Conservation (phyloP, 2,888 invertebrate species). For the Drepana falcataria region DNA sequence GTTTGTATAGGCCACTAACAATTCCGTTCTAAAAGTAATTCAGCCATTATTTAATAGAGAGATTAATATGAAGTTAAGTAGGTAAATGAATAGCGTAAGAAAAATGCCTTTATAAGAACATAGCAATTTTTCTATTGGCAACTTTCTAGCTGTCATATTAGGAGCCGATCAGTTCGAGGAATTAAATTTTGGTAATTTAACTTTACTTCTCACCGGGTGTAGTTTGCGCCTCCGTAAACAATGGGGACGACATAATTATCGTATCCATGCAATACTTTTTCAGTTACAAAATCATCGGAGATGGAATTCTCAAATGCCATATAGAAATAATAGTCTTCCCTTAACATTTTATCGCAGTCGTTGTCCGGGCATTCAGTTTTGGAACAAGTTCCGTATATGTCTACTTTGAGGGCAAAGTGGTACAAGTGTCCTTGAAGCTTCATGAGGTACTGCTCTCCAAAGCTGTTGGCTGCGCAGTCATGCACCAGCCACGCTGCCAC, state of each 20-base stretch:
- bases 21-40: too few species aligned
- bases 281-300: conserved; percentile 49
- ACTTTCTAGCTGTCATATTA: too few species aligned
- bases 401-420: conserved; percentile 39
- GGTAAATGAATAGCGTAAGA: too few species aligned
- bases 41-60: too few species aligned
- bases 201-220: conserved; percentile 46
- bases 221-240: conserved; percentile 82
- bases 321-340: conserved; percentile 49
- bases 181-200: too few species aligned
- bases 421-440: conserved; percentile 44
- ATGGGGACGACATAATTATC: conserved; percentile 82
- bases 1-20: too few species aligned
- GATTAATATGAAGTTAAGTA: too few species aligned
- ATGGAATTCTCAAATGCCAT: conserved; percentile 56
- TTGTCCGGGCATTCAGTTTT: conserved; percentile 24
- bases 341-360: conserved; percentile 32
- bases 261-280: conserved; percentile 54
- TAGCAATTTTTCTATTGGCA: too few species aligned
- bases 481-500: conserved; percentile 49
- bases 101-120: too few species aligned
- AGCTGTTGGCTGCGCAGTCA: conserved; percentile 32
- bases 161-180: too few species aligned
- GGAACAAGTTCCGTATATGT: conserved; percentile 42
- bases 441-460: conserved; percentile 36